A percentile compares a stretch with the other conserved stretches of the same genome.
Evolutionary conservation across 2,888 invertebrate species (phyloP).

Genomic region (Sinhomidia bicolor): DNA sequence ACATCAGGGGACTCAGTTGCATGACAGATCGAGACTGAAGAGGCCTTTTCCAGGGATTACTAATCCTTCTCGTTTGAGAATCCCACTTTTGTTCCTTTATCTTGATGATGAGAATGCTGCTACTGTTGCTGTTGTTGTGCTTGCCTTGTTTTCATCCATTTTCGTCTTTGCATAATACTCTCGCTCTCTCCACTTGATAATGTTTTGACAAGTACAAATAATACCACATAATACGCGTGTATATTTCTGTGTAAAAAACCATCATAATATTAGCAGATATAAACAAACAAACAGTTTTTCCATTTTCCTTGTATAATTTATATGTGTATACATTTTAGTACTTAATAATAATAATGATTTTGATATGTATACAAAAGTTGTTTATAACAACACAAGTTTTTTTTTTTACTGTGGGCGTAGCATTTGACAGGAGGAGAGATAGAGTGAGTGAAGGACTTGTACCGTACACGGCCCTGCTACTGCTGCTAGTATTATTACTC

Average conservation of each 20-base stretch:
- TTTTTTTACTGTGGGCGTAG: neutral
- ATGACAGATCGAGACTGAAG: slow-evolving; percentile 71
- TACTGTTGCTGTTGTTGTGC: slow-evolving; percentile 2
- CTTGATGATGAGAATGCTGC: neutral
- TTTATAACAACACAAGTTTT: neutral
- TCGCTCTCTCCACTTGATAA: slow-evolving; percentile 26
- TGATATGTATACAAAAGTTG: too few species aligned
- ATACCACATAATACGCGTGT: slow-evolving; percentile 3
- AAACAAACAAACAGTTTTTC: neutral
- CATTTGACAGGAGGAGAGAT: neutral
- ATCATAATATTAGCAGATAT: too few species aligned
- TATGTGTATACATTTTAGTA: neutral
- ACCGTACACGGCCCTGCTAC: too few species aligned
- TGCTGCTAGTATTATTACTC: neutral
- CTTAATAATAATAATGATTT: too few species aligned
- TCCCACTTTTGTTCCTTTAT: slow-evolving; percentile 46
- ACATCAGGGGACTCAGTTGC: slow-evolving; percentile 72
- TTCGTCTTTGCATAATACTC: slow-evolving; percentile 60
- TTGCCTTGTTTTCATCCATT: slow-evolving; percentile 52
- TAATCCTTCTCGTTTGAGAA: slow-evolving; percentile 64
- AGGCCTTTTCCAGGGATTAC: slow-evolving; percentile 70
- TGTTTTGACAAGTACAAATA: slow-evolving; percentile 72
- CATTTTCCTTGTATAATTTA: neutral
- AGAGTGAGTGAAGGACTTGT: slow-evolving; percentile 17
- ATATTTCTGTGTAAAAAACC: neutral